Conservation (phyloP, 2,888 invertebrate genomes). For the Drosophila fulvimacula region DNA sequence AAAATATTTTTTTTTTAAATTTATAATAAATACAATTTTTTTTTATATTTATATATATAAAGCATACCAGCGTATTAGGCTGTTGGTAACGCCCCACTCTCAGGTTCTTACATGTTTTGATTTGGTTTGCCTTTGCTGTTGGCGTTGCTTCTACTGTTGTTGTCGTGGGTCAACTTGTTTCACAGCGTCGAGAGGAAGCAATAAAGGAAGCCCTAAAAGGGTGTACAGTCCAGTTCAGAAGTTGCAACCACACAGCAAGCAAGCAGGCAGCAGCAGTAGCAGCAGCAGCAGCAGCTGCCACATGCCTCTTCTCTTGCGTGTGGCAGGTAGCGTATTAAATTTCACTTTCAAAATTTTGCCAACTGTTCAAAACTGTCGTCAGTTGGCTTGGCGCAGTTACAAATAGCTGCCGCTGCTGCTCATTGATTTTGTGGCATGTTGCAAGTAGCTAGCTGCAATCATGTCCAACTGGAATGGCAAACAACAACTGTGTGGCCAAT, state of each 20-base stretch:
- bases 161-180: slow-evolving; percentile 39
- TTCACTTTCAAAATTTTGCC: slow-evolving; percentile 70
- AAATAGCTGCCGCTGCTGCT: slow-evolving; percentile 61
- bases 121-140: slow-evolving; percentile 29
- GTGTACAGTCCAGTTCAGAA: slow-evolving; percentile 26
- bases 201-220: slow-evolving; percentile 56
- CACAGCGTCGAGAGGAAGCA: slow-evolving; percentile 47
- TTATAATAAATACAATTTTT: too few species aligned
- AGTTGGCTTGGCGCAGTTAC: slow-evolving; percentile 45
- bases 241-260: slow-evolving; percentile 50
- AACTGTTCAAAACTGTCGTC: slow-evolving; percentile 62
- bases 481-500: slow-evolving; percentile 53
- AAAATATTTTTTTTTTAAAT: too few species aligned
- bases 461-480: slow-evolving; percentile 40
- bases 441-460: slow-evolving; percentile 34
- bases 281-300: slow-evolving; percentile 1
- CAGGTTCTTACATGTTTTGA: slow-evolving; percentile 30
- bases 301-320: slow-evolving; percentile 13
- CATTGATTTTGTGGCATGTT: slow-evolving; percentile 77
- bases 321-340: slow-evolving; percentile 56
- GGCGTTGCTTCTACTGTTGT: slow-evolving; percentile 6
- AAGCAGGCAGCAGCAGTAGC: slow-evolving; percentile 12
- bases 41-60: too few species aligned
- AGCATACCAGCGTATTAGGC: background rate
- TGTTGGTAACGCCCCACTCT: background rate